These are phyloP conservation scores for Bolinopsis microptera DNA, from an alignment of 37 sponge, comb jelly and placozoan genomes.

Conservation along the genomic window DNA sequence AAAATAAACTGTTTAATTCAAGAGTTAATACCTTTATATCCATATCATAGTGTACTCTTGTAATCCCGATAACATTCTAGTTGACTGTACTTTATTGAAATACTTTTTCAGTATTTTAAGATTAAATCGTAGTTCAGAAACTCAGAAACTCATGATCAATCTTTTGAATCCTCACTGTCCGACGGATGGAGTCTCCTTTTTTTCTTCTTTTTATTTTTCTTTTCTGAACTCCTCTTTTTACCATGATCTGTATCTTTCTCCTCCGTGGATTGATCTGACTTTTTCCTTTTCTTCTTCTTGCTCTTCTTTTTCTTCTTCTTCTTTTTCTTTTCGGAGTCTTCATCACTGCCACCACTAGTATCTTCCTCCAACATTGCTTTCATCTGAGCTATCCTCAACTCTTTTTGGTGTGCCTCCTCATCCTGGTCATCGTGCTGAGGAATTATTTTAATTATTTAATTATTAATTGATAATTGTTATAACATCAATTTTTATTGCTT, in stretches of 20 bases:
- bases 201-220: slow-evolving; percentile 46
- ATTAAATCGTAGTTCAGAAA: too few relatives aligned
- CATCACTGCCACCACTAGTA: background rate
- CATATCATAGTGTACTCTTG: too few relatives aligned
- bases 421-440: slow-evolving; percentile 41
- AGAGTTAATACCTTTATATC: too few relatives aligned
- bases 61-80: too few relatives aligned
- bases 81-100: too few relatives aligned
- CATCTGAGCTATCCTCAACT: slow-evolving; percentile 55
- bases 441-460: background rate
- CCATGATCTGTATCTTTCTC: background rate
- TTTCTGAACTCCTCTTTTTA: slow-evolving; percentile 1
- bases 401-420: slow-evolving; percentile 33
- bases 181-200: slow-evolving; percentile 48
- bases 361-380: slow-evolving; percentile 58
- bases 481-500: background rate
- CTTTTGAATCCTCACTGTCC: background rate
- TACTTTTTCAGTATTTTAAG: too few relatives aligned
- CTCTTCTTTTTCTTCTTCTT: slow-evolving; percentile 48
- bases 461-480: background rate
- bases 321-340: slow-evolving; percentile 2
- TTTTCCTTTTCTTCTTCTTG: background rate
- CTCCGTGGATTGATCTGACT: background rate
- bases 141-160: slow-evolving; percentile 16
- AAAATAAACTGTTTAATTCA: too few relatives aligned